Evolutionary conservation across 2,113 vertebrate genomes (phyloP), one percentile per base, ranked within the genome.

Genomic region (Gobius niger): DNA sequence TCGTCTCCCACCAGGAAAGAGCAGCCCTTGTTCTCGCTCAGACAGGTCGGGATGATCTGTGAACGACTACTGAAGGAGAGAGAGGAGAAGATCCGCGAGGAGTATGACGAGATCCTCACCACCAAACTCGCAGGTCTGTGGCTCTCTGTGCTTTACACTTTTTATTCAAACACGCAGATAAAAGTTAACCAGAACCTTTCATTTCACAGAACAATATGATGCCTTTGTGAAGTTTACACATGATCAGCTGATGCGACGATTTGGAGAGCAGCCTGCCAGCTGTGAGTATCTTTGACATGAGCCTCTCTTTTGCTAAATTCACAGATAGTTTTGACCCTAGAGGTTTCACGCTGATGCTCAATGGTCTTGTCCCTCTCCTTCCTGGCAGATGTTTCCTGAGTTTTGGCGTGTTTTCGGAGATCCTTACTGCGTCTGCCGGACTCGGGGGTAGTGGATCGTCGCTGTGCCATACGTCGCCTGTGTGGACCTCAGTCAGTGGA

Each of bases 151-250:
- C 15, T 40, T 13, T 18, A 9, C 7, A 14, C 9, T 0, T 53
- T 54, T 24, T 24, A 24, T 24, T 54, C 18, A 24, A 19, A 60
- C 14, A 42, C 9, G 5, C 0, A 9, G 7, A 8, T 24, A 4
- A 24, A 10, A 2, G 19, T 24, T 15, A 44, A n/a, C 34, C 1
- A 9, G 44, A 51, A 53, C 12, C 11, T 62, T 47, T 40, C 78
- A 70, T 63, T 66, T 70, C 82, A 67, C 88, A 99, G 98, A 99
- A 89, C 98, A 99, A 90, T 99, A 99, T 51, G 98, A 99, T 80
- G 94, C 96, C 0, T 99, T 99, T 86, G 98, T 99, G 92, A 99
- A 99, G 93, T 99, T 99, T 91, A 99, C 98, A 71, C 98, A 99
- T 84, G 98, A 99, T 87, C 98, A 99, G 9, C 94, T 99, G 89